phyloP scores from a whole-genome alignment of 2,797 vertebrate species.

The Tympanoctomys barrerae region DNA sequence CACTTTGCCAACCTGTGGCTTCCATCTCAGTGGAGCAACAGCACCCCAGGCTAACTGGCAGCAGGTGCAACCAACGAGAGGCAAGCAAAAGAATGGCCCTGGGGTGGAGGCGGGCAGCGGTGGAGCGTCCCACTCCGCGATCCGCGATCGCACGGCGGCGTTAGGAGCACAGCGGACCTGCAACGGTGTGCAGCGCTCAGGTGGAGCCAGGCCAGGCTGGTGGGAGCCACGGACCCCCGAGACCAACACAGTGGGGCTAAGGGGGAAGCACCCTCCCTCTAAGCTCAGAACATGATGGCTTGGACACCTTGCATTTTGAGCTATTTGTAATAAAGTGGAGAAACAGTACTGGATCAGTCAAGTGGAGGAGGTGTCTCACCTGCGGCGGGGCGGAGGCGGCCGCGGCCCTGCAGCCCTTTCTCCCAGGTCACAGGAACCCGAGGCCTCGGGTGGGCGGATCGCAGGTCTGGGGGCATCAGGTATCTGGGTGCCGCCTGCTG shows the following conservation, averaged over 20 bases:
- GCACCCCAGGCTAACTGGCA: neutral
- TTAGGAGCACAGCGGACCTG: neutral
- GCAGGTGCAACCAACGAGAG: neutral
- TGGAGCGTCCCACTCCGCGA: too few species aligned
- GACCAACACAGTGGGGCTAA: neutral
- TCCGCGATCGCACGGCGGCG: neutral
- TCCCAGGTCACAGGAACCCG: neutral
- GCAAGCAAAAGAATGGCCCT: neutral
- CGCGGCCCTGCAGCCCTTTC: neutral
- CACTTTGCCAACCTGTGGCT: neutral
- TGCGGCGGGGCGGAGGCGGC: neutral
- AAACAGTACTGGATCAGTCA: neutral
- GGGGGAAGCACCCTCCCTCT: neutral
- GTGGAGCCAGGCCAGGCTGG: neutral
- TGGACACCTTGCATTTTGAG: neutral
- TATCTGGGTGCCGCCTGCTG: neutral
- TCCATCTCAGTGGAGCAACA: neutral
- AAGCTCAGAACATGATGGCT: neutral
- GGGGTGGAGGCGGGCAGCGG: neutral
- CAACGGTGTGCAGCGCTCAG: neutral
- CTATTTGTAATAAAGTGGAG: neutral
- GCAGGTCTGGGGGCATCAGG: neutral
- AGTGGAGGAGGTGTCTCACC: neutral
- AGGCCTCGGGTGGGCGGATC: neutral
- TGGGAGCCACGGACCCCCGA: neutral